Percentiles rank a stretch among this genome's conserved stretches.
phyloP scores from a whole-genome alignment of 2,113 vertebrate species.

The Entelurus aequoreus region DNA sequence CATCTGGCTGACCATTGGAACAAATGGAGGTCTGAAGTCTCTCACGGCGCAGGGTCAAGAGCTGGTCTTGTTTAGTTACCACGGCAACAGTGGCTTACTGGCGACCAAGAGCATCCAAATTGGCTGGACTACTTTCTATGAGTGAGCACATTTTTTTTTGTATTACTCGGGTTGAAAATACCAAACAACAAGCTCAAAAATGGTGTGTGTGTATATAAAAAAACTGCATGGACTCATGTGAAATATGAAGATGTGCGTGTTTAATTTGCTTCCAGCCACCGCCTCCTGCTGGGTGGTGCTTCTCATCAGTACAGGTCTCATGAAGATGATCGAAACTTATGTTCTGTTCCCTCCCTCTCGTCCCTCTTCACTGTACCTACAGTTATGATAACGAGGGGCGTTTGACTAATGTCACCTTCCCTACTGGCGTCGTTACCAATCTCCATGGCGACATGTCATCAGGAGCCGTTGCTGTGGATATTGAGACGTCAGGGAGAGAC shows the following conservation, averaged over 20 bases:
- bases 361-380: constrained; percentile 14
- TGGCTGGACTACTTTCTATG: constrained; percentile 98
- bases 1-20: constrained; percentile 96
- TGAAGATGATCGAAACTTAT: not conserved
- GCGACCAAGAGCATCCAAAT: constrained; percentile 97
- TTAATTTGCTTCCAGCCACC: not conserved
- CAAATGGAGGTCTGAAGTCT: constrained; percentile 92
- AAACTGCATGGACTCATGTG: not conserved
- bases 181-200: not conserved
- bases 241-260: not conserved
- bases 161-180: not conserved
- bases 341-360: not conserved
- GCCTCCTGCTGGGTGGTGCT: not conserved
- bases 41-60: constrained; percentile 95
- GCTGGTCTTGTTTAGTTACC: constrained; percentile 92
- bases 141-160: constrained; percentile 74
- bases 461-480: constrained; percentile 89
- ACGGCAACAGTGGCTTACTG: constrained; percentile 92
- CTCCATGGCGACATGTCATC: constrained; percentile 97
- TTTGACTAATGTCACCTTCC: constrained; percentile 95
- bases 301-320: not conserved
- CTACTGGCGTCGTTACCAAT: constrained; percentile 92
- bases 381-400: constrained; percentile 97
- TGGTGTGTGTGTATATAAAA: not conserved
- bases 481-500: constrained; percentile 91